Conservation (phyloP, 1,140 invertebrate species). For the Ceratoteleas bidentatus region DNA sequence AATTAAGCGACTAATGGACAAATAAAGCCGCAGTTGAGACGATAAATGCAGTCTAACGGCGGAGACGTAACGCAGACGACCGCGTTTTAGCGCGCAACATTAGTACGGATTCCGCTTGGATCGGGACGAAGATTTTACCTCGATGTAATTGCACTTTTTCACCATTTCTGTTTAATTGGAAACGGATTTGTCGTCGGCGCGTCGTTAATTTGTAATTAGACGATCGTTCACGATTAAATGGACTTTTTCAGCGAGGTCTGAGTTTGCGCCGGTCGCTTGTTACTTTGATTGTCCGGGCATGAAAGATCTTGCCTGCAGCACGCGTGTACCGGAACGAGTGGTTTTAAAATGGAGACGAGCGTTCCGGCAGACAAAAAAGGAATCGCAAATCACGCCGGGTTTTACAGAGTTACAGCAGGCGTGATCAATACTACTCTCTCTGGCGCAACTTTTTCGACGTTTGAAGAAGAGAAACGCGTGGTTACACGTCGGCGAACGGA, state of each 20-base stretch:
- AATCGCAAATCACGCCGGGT: constrained; percentile 30
- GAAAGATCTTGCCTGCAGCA: constrained; percentile 33
- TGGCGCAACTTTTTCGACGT: background rate
- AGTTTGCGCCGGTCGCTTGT: constrained; percentile 10
- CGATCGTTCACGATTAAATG: too few relatives aligned
- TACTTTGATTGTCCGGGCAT: constrained; percentile 49
- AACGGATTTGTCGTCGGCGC: background rate
- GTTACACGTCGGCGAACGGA: too few relatives aligned
- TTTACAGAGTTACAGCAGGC: constrained; percentile 1
- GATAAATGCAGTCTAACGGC: background rate
- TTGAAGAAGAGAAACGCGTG: too few relatives aligned
- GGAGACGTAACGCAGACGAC: background rate
- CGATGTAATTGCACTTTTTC: background rate
- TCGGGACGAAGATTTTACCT: background rate
- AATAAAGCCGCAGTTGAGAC: background rate
- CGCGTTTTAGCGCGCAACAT: background rate
- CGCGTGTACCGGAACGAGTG: constrained; percentile 25
- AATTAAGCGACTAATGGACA: constrained; percentile 4
- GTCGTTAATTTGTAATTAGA: background rate
- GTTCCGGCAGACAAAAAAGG: constrained; percentile 28
- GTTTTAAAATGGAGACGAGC: constrained; percentile 37
- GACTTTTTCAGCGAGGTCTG: background rate
- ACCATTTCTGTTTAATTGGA: background rate
- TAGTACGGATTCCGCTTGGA: background rate
- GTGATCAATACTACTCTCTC: constrained; percentile 21